A percentile compares a stretch with the other conserved stretches of the same genome.
Evolutionary conservation across 1,140 invertebrate genomes (phyloP).

Genomic region (Drosophila auraria): DNA sequence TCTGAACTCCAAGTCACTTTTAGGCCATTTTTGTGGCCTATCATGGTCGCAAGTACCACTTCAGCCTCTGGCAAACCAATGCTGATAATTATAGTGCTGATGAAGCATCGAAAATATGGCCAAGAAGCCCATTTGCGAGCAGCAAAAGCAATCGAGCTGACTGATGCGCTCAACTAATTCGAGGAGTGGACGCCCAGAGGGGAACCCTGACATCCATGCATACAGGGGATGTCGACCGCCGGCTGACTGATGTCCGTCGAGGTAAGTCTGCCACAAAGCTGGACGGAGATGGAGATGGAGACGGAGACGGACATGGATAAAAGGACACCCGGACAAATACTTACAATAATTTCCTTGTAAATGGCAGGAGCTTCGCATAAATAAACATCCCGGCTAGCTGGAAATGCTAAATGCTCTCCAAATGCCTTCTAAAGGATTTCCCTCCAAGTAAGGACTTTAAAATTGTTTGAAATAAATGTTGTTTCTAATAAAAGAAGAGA

Average conservation of each 20-base stretch:
- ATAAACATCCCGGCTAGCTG: constrained; percentile 18
- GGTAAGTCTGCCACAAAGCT: constrained; percentile 10
- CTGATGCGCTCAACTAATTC: constrained; percentile 51
- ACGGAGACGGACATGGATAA: constrained; percentile 23
- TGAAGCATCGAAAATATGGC: constrained; percentile 49
- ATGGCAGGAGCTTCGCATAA: constrained; percentile 14
- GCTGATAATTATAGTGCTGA: constrained; percentile 55
- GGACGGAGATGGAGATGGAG: neutral
- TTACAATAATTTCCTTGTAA: constrained; percentile 29
- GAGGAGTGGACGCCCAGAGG: neutral
- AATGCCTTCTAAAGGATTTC: neutral
- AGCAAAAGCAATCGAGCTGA: constrained; percentile 51
- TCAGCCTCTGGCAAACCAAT: neutral
- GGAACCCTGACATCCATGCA: neutral
- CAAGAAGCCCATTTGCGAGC: constrained; percentile 9
- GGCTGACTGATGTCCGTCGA: constrained; percentile 23
- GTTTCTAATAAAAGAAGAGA: neutral
- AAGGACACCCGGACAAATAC: neutral
- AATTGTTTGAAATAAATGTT: neutral
- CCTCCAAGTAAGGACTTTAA: neutral
- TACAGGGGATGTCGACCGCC: neutral
- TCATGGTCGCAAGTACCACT: too few species aligned
- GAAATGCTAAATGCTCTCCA: constrained; percentile 15
- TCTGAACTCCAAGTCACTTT: too few species aligned
- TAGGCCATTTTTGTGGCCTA: too few species aligned